phyloP scores from a whole-genome alignment of 1,140 invertebrate genomes.

The Paralvinella palmiformis region DNA sequence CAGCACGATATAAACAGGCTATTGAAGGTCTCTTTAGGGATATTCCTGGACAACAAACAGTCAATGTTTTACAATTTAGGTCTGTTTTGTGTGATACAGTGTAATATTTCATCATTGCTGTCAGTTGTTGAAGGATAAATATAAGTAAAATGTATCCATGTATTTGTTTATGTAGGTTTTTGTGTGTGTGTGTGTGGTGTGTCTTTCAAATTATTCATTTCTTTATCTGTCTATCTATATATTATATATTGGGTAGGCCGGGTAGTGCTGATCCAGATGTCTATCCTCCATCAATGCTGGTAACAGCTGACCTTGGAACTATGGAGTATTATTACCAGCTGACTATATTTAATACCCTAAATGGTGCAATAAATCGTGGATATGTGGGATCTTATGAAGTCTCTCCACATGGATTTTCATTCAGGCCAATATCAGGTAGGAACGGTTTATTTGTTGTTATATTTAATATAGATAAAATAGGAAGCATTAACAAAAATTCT shows the following conservation, averaged over 20 bases:
- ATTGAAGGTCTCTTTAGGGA: conserved; percentile 46
- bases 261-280: conserved; percentile 8
- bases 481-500: neutral
- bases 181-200: neutral
- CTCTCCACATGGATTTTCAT: conserved; percentile 50
- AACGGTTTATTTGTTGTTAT: conserved; percentile 7
- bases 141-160: neutral
- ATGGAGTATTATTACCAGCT: conserved; percentile 41
- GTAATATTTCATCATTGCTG: neutral
- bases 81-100: conserved; percentile 14
- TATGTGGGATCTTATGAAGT: conserved; percentile 43
- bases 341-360: conserved; percentile 41
- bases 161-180: neutral
- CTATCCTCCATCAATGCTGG: conserved; percentile 22
- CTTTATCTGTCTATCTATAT: neutral
- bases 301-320: conserved; percentile 51
- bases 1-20: conserved; percentile 36
- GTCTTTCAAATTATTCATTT: conserved; percentile 11
- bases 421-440: conserved; percentile 52
- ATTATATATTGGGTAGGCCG: conserved; percentile 16
- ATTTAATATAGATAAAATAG: neutral
- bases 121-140: neutral
- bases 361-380: conserved; percentile 32
- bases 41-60: conserved; percentile 45
- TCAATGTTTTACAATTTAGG: conserved; percentile 44